Evolutionary conservation across 1,140 invertebrate species (phyloP).

Genomic region (Aphidius ervi): DNA sequence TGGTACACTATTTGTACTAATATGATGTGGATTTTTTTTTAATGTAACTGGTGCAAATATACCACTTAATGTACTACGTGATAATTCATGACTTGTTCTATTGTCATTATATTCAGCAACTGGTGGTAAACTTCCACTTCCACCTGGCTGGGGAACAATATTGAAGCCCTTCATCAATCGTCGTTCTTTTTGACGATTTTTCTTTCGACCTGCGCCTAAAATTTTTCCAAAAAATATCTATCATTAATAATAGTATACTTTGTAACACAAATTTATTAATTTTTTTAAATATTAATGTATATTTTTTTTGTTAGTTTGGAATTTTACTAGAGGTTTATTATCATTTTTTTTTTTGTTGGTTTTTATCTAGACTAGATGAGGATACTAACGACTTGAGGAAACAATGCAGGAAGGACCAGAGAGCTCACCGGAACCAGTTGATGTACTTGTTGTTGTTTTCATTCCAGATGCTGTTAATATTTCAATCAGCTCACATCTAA

Average conservation of each 20-base stretch:
- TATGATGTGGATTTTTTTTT: slow-evolving; percentile 59
- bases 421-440: slow-evolving; percentile 62
- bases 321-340: too few species aligned
- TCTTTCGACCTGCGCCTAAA: slow-evolving; percentile 83
- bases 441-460: slow-evolving; percentile 80
- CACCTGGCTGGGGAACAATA: slow-evolving; percentile 67
- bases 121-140: slow-evolving; percentile 59
- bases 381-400: slow-evolving; percentile 6
- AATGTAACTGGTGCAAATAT: slow-evolving; percentile 43
- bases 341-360: too few species aligned
- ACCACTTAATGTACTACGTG: slow-evolving; percentile 49
- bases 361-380: background rate
- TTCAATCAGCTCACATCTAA: slow-evolving; percentile 92
- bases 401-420: slow-evolving; percentile 19
- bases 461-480: slow-evolving; percentile 91
- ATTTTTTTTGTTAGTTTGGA: too few species aligned
- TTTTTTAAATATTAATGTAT: background rate
- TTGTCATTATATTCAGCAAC: slow-evolving; percentile 67
- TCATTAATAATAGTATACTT: too few species aligned
- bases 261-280: too few species aligned
- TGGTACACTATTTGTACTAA: slow-evolving; percentile 59
- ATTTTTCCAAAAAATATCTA: slow-evolving; percentile 32
- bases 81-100: slow-evolving; percentile 43
- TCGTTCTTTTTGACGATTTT: slow-evolving; percentile 87
- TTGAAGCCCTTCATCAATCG: slow-evolving; percentile 93